Conservation (phyloP, 2,797 vertebrate genomes). For the Picus viridis region DNA sequence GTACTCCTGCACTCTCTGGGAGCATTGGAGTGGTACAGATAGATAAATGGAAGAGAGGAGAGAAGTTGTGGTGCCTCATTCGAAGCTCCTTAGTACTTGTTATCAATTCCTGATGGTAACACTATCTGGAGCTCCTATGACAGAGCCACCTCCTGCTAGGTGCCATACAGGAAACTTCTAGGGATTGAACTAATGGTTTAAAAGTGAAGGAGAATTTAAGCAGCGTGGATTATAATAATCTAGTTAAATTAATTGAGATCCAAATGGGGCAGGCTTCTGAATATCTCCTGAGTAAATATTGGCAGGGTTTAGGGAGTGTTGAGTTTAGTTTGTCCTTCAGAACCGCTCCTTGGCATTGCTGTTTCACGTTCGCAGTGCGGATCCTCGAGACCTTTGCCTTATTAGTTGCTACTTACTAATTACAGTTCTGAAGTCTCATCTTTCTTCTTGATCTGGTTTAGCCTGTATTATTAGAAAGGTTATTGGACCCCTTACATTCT, state of each 20-base stretch:
- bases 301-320: neutral
- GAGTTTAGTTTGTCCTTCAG: conserved; percentile 8
- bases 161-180: neutral
- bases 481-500: neutral
- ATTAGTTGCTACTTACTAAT: neutral
- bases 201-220: neutral
- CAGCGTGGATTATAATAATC: neutral
- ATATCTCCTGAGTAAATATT: neutral
- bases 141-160: neutral
- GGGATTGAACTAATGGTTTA: neutral
- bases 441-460: neutral
- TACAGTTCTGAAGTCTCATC: neutral
- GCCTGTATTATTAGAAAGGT: neutral
- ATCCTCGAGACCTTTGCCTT: neutral
- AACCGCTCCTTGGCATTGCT: neutral
- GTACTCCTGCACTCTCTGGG: fast-evolving
- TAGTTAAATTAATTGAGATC: conserved; percentile 9
- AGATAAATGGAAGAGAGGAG: neutral
- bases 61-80: neutral
- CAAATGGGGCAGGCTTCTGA: neutral
- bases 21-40: neutral
- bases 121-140: neutral
- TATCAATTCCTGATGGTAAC: neutral
- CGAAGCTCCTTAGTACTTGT: neutral
- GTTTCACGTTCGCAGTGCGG: neutral